phyloP scores from a whole-genome alignment of 2,113 vertebrate genomes.

The Macquaria australasica region DNA sequence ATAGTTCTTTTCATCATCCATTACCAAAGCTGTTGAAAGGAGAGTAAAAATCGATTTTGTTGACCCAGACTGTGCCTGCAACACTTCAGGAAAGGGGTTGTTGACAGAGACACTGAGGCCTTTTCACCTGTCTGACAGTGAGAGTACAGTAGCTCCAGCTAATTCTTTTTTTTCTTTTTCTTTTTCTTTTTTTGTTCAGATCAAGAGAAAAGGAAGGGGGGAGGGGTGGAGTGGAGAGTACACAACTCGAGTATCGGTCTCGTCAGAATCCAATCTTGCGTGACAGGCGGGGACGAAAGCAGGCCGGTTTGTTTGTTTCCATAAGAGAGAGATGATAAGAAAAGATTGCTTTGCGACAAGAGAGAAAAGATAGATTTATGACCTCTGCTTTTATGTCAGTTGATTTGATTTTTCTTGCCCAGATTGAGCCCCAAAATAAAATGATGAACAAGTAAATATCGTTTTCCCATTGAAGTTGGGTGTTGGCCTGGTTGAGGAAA shows the following conservation, averaged over 20 bases:
- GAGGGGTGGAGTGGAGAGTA: constrained; percentile 2
- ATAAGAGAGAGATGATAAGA: constrained; percentile 62
- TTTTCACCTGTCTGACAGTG: constrained; percentile 39
- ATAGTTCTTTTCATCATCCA: not conserved
- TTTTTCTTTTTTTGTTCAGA: constrained; percentile 16
- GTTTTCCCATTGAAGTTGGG: constrained; percentile 2
- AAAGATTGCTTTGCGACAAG: constrained; percentile 45
- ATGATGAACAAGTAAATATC: constrained; percentile 23
- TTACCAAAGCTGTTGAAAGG: constrained; percentile 3
- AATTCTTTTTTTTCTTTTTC: not conserved
- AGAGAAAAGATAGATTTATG: constrained; percentile 51
- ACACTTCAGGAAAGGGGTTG: not conserved
- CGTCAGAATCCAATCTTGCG: constrained; percentile 72
- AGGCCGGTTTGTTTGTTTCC: constrained; percentile 60
- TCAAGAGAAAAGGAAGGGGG: constrained; percentile 12
- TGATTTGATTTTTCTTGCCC: constrained; percentile 42
- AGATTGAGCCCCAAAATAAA: constrained; percentile 21
- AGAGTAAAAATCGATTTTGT: not conserved
- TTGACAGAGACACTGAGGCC: constrained; percentile 1
- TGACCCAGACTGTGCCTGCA: constrained; percentile 9
- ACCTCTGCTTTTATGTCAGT: constrained; percentile 43
- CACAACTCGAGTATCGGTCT: constrained; percentile 53
- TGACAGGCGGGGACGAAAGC: constrained; percentile 58
- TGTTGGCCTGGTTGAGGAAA: not conserved
- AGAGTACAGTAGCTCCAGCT: constrained; percentile 12